Conservation (phyloP, 1,140 invertebrate species). For the Dinothrombium tinctorium region DNA sequence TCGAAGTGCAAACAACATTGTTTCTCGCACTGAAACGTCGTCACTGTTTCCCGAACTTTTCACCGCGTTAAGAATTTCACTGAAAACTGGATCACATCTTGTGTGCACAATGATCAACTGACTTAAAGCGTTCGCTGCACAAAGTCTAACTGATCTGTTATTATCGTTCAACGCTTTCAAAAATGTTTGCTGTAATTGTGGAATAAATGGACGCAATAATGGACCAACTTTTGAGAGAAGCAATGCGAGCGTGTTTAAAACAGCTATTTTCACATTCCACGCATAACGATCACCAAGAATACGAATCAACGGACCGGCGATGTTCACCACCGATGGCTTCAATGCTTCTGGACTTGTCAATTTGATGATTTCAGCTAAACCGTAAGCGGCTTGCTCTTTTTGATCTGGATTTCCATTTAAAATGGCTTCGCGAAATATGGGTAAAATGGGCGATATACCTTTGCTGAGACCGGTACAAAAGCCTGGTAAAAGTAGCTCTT, state of each 20-base stretch:
- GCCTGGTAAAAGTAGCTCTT: slow-evolving; percentile 55
- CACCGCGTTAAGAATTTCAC: slow-evolving; percentile 62
- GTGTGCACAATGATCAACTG: slow-evolving; percentile 72
- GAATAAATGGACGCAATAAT: slow-evolving; percentile 87
- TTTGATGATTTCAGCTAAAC: slow-evolving; percentile 71
- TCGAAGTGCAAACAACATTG: slow-evolving; percentile 66
- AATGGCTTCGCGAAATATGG: slow-evolving; percentile 84
- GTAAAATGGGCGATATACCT: slow-evolving; percentile 75
- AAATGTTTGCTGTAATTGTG: slow-evolving; percentile 93
- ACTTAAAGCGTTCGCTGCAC: slow-evolving; percentile 62
- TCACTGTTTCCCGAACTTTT: slow-evolving; percentile 53
- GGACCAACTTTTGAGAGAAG: slow-evolving; percentile 72
- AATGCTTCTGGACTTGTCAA: slow-evolving; percentile 58
- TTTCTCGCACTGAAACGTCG: slow-evolving; percentile 36
- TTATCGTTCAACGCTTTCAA: slow-evolving; percentile 73
- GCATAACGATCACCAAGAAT: slow-evolving; percentile 88
- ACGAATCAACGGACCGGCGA: slow-evolving; percentile 88
- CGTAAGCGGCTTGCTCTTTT: slow-evolving; percentile 83
- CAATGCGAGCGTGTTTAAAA: slow-evolving; percentile 73
- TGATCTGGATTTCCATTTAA: slow-evolving; percentile 76
- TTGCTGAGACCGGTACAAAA: slow-evolving; percentile 63
- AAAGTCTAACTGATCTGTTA: slow-evolving; percentile 59
- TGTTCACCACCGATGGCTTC: slow-evolving; percentile 81
- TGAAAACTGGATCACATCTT: slow-evolving; percentile 55
- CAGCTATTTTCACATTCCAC: slow-evolving; percentile 76